Conservation (phyloP, 2,113 vertebrate species). For the Brevimyrus niger region DNA sequence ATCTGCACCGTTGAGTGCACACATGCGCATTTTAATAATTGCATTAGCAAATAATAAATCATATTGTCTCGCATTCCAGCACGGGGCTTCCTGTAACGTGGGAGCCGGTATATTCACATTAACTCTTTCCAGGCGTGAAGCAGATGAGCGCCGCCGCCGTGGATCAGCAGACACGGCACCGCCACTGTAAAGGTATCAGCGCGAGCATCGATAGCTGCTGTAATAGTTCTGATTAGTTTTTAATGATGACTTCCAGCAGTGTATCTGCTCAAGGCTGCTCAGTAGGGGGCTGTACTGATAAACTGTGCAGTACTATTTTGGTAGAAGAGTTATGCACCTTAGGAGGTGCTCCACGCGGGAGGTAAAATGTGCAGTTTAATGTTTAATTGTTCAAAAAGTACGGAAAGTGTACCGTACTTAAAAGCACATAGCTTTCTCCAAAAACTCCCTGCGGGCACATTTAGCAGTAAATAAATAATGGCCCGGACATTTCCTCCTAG, state of each 20-base stretch:
- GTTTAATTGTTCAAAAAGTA: conserved; percentile 1
- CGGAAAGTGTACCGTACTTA: background rate
- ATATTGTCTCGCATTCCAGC: conserved; percentile 15
- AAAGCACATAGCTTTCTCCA: background rate
- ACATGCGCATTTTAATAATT: conserved; percentile 32
- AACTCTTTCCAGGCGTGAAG: conserved; percentile 42
- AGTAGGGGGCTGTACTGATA: conserved; percentile 19
- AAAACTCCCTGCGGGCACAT: background rate
- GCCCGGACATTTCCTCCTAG: background rate
- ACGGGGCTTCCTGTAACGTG: conserved; percentile 17
- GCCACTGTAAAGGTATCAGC: conserved; percentile 39
- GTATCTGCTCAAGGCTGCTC: conserved; percentile 11
- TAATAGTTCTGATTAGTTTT: conserved; percentile 38
- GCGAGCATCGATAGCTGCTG: conserved; percentile 34
- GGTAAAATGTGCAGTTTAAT: background rate
- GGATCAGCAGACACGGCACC: background rate
- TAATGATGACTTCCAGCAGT: conserved; percentile 36
- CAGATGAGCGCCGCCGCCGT: conserved; percentile 30
- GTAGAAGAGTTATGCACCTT: background rate
- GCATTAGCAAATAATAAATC: conserved; percentile 32
- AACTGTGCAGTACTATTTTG: background rate
- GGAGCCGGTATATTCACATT: conserved; percentile 15
- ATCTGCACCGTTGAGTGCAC: conserved; percentile 37
- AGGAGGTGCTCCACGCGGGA: background rate
- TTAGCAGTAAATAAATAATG: background rate